Evolutionary conservation across 2,888 invertebrate species (phyloP), one percentile per base, ranked within the genome.

Genomic region (Drosophila mettleri): DNA sequence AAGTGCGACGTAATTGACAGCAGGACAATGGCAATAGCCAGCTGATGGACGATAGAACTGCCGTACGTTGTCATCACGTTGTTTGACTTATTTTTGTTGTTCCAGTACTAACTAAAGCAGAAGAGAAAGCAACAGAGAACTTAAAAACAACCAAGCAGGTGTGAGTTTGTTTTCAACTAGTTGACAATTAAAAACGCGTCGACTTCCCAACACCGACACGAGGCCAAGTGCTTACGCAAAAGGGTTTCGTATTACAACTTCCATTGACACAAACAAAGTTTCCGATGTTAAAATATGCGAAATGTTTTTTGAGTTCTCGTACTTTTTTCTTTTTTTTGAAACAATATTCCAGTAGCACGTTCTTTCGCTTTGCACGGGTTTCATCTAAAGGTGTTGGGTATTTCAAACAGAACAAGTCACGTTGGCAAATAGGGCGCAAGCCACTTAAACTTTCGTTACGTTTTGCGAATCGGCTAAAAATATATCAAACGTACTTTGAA

Each of bases 201-300:
- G 24, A 51, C 10, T 22, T 43, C 24, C 10, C n/a, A 33, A 39
- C 9, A 34, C 33, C 57, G 18, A n/a, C 55, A 29, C 39, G 12
- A 14, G 16, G 8, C n/a, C 38, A 9, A 18, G 48, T 65, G 76
- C 84, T 80, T 84, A 88, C 80, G 84, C 78, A 86, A 88, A 88
- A 78, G 67, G 88, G 85, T 85, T 86, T 85, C 87, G 81, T 69
- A 71, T 85, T 85, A 73, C 85, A 86, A 52, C 61, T 71, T 53
- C 39, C 54, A 24, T 22, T 24, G 61, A 51, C 71, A 62, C 77
- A 75, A 76, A 83, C 69, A 71, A 80, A 83, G 76, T 77, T 83
- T n/a, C 20, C 54, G 73, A 78, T 64, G 63, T 39, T 34, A 60
- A 79, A 83, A 83, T 64, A 83, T 84, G 78, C 74, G 52, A 46